A percentile compares a stretch with the other conserved stretches of the same genome.
Evolutionary conservation across 2,888 invertebrate genomes (phyloP).

Genomic region (Seladonia tumulorum): DNA sequence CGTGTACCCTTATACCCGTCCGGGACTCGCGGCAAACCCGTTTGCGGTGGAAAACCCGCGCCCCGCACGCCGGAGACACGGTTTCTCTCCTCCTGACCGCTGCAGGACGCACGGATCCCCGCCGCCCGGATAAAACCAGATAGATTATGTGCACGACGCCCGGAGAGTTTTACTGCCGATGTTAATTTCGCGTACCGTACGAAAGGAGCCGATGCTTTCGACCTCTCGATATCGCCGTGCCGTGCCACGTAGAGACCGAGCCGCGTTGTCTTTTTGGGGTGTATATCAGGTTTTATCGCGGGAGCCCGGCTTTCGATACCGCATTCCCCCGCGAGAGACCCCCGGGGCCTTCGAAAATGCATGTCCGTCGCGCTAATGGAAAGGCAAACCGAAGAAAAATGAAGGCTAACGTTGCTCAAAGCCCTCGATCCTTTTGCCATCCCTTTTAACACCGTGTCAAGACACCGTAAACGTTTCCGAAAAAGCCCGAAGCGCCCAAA

Average conservation of each 20-base stretch:
- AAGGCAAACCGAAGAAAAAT: background rate
- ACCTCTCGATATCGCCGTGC: background rate
- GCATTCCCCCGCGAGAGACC: too few species aligned
- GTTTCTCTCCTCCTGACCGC: background rate
- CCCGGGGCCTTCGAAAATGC: too few species aligned
- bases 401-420: background rate
- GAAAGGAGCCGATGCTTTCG: background rate
- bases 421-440: background rate
- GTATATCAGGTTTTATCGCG: background rate
- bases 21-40: conserved; percentile 46
- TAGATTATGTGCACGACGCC: conserved; percentile 26
- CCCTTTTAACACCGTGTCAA: background rate
- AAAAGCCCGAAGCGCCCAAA: background rate
- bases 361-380: background rate
- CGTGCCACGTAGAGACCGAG: background rate
- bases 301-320: background rate
- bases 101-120: background rate
- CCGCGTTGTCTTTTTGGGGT: background rate
- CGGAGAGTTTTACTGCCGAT: conserved; percentile 22
- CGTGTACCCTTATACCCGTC: conserved; percentile 22
- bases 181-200: conserved; percentile 6
- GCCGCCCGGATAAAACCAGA: conserved; percentile 19
- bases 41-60: conserved; percentile 42
- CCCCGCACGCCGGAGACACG: background rate
- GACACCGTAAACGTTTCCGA: background rate